A percentile compares a stretch with the other conserved stretches of the same genome.
These are phyloP conservation scores for Galeopsomyia nigrocyanea DNA, from an alignment of 2,888 invertebrate species.

Conservation along the genomic window DNA sequence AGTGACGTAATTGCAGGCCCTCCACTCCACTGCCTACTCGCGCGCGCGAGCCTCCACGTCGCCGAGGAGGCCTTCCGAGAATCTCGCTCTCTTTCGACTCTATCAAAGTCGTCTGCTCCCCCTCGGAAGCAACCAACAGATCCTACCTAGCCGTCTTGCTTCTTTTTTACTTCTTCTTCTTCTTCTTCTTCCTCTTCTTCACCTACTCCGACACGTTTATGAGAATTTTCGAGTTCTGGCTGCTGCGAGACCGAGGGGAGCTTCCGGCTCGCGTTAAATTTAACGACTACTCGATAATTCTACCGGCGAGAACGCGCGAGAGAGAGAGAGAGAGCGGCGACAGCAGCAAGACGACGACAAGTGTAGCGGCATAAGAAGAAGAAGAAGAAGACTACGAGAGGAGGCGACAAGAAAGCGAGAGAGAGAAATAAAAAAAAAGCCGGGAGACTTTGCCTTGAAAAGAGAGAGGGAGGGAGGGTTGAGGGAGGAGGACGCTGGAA, in stretches of 20 bases:
- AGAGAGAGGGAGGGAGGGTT: constrained; percentile 19
- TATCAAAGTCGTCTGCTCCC: too few relatives aligned
- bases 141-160: too few relatives aligned
- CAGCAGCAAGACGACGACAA: background rate
- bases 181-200: background rate
- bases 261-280: constrained; percentile 36
- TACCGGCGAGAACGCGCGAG: background rate
- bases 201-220: background rate
- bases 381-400: background rate
- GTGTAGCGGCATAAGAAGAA: background rate
- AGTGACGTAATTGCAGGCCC: constrained; percentile 27
- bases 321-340: background rate
- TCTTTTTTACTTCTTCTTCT: background rate
- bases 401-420: background rate
- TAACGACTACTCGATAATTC: constrained; percentile 18
- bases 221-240: constrained; percentile 3
- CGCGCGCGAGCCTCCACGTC: background rate
- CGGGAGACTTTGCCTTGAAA: constrained; percentile 38
- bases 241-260: background rate
- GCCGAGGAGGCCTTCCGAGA: constrained; percentile 20
- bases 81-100: background rate
- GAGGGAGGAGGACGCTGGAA: constrained; percentile 5
- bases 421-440: constrained; percentile 3
- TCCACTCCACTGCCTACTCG: background rate
- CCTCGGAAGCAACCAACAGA: too few relatives aligned